Percentiles rank a stretch among this genome's conserved stretches.
Conservation (phyloP, 2,113 vertebrate species). For the Austrofundulus limnaeus region DNA sequence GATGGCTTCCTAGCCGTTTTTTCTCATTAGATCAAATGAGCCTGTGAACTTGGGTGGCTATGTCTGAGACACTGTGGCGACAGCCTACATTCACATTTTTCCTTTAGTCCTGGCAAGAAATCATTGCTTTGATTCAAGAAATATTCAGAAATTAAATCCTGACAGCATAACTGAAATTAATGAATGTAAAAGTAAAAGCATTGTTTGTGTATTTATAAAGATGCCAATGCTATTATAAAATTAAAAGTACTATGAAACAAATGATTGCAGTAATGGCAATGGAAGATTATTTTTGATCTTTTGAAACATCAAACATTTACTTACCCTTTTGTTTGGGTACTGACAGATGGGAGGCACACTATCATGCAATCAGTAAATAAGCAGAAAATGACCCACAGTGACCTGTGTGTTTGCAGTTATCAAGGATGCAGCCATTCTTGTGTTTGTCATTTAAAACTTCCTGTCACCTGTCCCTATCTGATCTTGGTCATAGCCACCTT, state of each 20-base stretch:
- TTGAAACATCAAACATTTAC: constrained; percentile 31
- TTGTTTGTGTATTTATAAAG: constrained; percentile 8
- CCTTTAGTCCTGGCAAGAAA: constrained; percentile 18
- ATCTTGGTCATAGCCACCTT: constrained; percentile 30
- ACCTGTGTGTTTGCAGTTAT: constrained; percentile 22
- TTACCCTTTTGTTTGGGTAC: constrained; percentile 25
- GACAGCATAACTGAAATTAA: neutral
- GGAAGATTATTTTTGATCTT: constrained; percentile 47
- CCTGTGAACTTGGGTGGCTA: constrained; percentile 45
- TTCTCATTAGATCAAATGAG: constrained; percentile 61
- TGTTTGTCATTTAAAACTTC: constrained; percentile 48
- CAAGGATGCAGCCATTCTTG: constrained; percentile 32
- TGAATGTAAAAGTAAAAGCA: neutral
- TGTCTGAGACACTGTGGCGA: constrained; percentile 42
- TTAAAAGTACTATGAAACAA: constrained; percentile 53
- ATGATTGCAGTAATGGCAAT: constrained; percentile 35
- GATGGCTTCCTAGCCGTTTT: constrained; percentile 12
- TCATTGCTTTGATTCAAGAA: constrained; percentile 18
- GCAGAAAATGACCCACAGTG: constrained; percentile 33
- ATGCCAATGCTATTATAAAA: constrained; percentile 48
- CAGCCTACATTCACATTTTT: constrained; percentile 23
- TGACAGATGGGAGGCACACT: constrained; percentile 7
- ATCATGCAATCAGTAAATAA: constrained; percentile 12
- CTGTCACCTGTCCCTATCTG: constrained; percentile 40
- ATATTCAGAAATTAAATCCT: constrained; percentile 23